A percentile compares a stretch with the other conserved stretches of the same genome.
These are phyloP conservation scores for Shinisaurus crocodilurus DNA, from an alignment of 2,113 vertebrate species.

Conservation along the genomic window DNA sequence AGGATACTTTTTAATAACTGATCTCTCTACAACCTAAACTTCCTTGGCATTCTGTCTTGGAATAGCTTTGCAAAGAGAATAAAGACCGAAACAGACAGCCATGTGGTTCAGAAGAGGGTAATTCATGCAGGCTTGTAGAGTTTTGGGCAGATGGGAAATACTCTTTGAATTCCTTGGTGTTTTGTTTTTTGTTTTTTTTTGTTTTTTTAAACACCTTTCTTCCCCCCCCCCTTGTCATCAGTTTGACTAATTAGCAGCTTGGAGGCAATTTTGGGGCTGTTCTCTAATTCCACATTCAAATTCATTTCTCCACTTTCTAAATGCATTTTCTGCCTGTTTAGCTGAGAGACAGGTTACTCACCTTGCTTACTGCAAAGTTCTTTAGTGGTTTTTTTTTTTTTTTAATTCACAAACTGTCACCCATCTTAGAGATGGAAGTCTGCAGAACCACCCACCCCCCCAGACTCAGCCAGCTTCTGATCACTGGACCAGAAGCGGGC, in stretches of 20 bases:
- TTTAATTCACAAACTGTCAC: too few species aligned
- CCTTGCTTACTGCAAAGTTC: slow-evolving; percentile 4
- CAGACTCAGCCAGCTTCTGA: too few species aligned
- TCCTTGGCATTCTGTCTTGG: slow-evolving; percentile 24
- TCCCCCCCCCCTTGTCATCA: slow-evolving; percentile 51
- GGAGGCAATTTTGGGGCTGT: slow-evolving; percentile 43
- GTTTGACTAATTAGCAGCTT: slow-evolving; percentile 63
- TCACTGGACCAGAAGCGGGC: too few species aligned
- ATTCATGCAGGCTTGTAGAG: slow-evolving; percentile 58
- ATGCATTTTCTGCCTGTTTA: neutral
- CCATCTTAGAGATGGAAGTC: too few species aligned
- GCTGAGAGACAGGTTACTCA: neutral
- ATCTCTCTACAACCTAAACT: slow-evolving; percentile 42
- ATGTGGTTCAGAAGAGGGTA: slow-evolving; percentile 56
- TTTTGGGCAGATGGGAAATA: slow-evolving; percentile 67
- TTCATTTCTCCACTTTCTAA: slow-evolving; percentile 24
- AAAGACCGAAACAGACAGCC: slow-evolving; percentile 62
- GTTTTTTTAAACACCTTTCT: slow-evolving; percentile 13
- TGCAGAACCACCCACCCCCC: too few species aligned
- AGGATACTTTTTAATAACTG: neutral
- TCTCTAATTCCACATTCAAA: slow-evolving; percentile 22
- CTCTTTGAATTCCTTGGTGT: slow-evolving; percentile 59
- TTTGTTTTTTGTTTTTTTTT: neutral
- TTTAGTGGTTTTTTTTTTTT: too few species aligned
- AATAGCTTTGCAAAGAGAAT: slow-evolving; percentile 52